Conservation (phyloP, 2,888 invertebrate genomes). For the Eupithecia insigniata region DNA sequence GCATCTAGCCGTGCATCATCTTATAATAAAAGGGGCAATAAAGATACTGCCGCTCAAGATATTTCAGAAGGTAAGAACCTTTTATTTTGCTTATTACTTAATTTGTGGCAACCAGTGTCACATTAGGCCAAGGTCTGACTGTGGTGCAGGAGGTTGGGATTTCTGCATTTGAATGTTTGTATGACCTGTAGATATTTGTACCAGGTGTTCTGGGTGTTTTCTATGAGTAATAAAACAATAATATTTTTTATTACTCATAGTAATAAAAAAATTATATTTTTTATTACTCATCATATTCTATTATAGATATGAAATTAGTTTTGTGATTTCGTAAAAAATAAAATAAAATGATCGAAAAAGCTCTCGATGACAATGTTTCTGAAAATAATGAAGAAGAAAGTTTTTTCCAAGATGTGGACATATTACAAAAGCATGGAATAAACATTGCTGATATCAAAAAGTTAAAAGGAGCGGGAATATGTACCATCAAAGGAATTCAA, state of each 20-base stretch:
- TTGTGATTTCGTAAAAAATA: background rate
- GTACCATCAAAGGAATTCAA: conserved; percentile 91
- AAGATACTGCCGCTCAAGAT: conserved; percentile 84
- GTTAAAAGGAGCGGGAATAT: conserved; percentile 89
- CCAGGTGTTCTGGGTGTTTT: too few relatives aligned
- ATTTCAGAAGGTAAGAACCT: conserved; percentile 85
- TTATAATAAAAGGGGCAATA: conserved; percentile 71
- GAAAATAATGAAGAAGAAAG: conserved; percentile 87
- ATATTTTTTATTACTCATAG: too few relatives aligned
- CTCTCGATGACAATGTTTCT: conserved; percentile 72
- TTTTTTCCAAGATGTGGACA: conserved; percentile 90
- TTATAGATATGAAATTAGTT: background rate
- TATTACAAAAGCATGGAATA: conserved; percentile 85
- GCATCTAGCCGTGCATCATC: conserved; percentile 76
- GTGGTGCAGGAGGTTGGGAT: too few relatives aligned
- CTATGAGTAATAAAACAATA: too few relatives aligned
- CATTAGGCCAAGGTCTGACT: too few relatives aligned
- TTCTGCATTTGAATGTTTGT: too few relatives aligned
- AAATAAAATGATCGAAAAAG: conserved; percentile 70
- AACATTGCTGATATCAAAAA: conserved; percentile 91
- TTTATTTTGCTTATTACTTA: background rate
- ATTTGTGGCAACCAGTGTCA: background rate
- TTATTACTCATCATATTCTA: too few relatives aligned
- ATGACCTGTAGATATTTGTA: too few relatives aligned
- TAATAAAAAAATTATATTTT: too few relatives aligned